Percentiles rank a stretch among this genome's conserved stretches.
phyloP scores from a whole-genome alignment of 1,140 invertebrate species.

The Drosophila carrolli region DNA sequence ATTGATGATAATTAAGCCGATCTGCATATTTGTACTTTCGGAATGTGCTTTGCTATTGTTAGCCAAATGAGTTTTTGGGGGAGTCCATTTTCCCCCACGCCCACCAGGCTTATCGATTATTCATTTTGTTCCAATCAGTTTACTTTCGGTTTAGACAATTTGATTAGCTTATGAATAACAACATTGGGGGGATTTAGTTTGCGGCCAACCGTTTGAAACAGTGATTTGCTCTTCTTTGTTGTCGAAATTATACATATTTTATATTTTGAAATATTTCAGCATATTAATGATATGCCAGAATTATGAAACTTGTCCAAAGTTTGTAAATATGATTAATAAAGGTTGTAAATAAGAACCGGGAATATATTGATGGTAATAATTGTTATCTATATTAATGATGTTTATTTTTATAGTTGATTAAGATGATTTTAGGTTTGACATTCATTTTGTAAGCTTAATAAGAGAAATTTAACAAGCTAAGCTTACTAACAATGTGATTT shows the following conservation, averaged over 20 bases:
- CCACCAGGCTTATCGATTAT: conserved; percentile 70
- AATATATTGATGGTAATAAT: no score
- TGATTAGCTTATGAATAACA: conserved; percentile 38
- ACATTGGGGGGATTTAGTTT: conserved; percentile 1
- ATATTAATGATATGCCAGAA: not conserved
- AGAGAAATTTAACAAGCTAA: no score
- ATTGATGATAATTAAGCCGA: conserved; percentile 82
- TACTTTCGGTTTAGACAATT: conserved; percentile 49
- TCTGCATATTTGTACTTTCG: conserved; percentile 73
- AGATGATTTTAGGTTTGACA: no score
- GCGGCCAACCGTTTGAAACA: not conserved
- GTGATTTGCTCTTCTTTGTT: not conserved
- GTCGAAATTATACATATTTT: not conserved
- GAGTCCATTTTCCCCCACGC: not conserved
- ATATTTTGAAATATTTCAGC: not conserved
- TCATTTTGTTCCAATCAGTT: conserved; percentile 60
- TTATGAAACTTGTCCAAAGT: no score
- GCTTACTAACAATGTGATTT: no score
- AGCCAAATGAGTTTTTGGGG: conserved; percentile 58
- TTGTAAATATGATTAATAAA: no score
- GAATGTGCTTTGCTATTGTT: conserved; percentile 63
- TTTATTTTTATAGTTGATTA: no score
- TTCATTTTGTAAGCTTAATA: no score
- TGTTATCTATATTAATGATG: no score
- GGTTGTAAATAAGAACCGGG: no score